Base-by-base conservation (phyloP, 2,888 invertebrate genomes). In the Agriopis aurantiaria region DNA sequence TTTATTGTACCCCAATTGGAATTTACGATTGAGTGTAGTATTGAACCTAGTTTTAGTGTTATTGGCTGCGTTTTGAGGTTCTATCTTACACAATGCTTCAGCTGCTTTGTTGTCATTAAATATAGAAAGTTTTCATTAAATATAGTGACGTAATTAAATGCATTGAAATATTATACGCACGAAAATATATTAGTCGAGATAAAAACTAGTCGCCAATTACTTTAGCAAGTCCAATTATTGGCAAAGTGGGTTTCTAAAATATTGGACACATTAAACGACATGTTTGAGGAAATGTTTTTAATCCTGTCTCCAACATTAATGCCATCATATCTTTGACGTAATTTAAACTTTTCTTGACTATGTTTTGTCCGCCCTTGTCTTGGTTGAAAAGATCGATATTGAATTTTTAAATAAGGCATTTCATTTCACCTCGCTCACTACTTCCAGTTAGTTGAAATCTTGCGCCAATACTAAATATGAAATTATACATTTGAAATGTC, bases 1-100 rank as follows among this genome's bases (percentile, higher is more conserved):
- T 86, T 86, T 86, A 86, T 85, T 78, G 79, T 75, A 69, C 75
- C 76, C 81, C 78, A 77, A 76, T 78, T 68, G 73, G 72, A 77
- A 82, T 85, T 85, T 85, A 85, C 80, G 83, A 82, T 69, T 77
- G 71, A 48, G 64, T 66, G 67, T 71, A 82, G 80, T 78, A 56
- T 75, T 77, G 81, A 80, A 82, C 57, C 62, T 48, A 56, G 61
- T 52, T 58, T 57, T 65, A 58, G 61, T 62, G 49, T 48, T 53
- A 62, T 65, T 49, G 61, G 49, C 45, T 43, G 40, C 14, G 14
- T 60, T 57, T 41, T 41, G 14, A 23, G 17, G 46, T 58, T 68
- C 49, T 51, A 62, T 45, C 14, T 57, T 68, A 8, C 60, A 49
- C 49, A 60, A 60, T 23, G 12, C 10, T 49, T 51, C 49, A 49